These are phyloP conservation scores for Labeo catla DNA, from an alignment of 2,113 vertebrate genomes.

Conservation along the genomic window DNA sequence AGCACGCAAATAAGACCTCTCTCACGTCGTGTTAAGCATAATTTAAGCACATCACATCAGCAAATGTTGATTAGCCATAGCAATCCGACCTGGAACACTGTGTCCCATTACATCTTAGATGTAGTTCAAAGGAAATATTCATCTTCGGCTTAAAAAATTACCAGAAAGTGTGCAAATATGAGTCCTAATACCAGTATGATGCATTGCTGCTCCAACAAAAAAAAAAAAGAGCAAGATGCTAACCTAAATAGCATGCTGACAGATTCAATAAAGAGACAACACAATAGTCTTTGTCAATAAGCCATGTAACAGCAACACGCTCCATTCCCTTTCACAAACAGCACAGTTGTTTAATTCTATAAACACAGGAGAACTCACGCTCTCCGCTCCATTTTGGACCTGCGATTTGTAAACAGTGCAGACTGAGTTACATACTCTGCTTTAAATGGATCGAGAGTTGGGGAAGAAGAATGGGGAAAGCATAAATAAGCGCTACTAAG, in stretches of 20 bases:
- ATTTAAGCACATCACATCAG: not conserved
- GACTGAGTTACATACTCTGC: conserved; percentile 17
- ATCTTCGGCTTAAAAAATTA: not conserved
- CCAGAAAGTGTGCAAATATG: not conserved
- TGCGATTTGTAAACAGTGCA: conserved; percentile 48
- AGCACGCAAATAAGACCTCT: not conserved
- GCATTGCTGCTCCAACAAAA: not conserved
- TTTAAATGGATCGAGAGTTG: conserved; percentile 45
- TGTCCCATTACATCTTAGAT: not conserved
- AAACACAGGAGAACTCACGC: conserved; percentile 32
- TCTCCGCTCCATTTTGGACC: conserved; percentile 29
- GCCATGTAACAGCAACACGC: not conserved
- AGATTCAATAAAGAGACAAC: not conserved
- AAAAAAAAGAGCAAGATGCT: not conserved
- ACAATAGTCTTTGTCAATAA: not conserved
- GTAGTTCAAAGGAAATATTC: not conserved
- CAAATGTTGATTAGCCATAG: not conserved
- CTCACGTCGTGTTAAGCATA: not conserved
- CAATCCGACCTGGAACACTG: not conserved
- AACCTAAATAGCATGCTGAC: not conserved
- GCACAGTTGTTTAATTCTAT: conserved; percentile 12
- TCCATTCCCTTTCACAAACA: conserved; percentile 20
- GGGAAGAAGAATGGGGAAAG: not conserved
- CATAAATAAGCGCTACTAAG: conserved; percentile 27
- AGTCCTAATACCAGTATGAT: not conserved